phyloP scores from a whole-genome alignment of 2,113 vertebrate genomes.

The Caracal caracal region DNA sequence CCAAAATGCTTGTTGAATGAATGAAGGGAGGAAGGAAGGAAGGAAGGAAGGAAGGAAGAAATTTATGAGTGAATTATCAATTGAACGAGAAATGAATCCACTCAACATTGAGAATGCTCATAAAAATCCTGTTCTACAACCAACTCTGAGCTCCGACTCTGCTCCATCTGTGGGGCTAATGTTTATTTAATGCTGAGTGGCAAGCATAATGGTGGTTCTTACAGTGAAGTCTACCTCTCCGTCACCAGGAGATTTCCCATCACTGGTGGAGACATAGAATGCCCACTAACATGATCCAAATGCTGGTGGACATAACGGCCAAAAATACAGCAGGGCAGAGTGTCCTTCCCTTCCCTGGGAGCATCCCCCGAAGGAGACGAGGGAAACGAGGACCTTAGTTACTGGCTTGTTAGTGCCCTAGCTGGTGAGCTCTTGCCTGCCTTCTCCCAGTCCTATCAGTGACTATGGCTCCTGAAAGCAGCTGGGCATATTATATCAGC shows the following conservation, averaged over 20 bases:
- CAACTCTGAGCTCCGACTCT: too few species aligned
- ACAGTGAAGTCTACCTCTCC: background rate
- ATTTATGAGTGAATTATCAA: background rate
- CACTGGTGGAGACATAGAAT: background rate
- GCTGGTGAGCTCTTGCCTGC: conserved; percentile 60
- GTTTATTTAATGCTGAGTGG: background rate
- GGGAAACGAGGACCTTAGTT: conserved; percentile 36
- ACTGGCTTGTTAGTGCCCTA: conserved; percentile 42
- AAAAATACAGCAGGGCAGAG: background rate
- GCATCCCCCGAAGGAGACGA: background rate
- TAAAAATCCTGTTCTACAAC: background rate
- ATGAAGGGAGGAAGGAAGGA: background rate
- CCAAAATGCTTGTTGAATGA: background rate
- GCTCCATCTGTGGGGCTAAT: background rate
- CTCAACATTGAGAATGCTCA: background rate
- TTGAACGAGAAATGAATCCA: background rate
- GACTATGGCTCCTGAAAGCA: conserved; percentile 61
- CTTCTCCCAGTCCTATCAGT: conserved; percentile 41
- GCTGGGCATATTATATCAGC: conserved; percentile 59
- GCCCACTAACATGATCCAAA: fast-evolving
- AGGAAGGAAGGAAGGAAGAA: background rate
- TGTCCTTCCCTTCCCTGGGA: background rate
- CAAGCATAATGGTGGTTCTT: background rate
- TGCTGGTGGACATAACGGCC: fast-evolving
- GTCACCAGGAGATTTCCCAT: background rate